phyloP scores from a whole-genome alignment of 2,797 vertebrate species.

The Semotilus atromaculatus region DNA sequence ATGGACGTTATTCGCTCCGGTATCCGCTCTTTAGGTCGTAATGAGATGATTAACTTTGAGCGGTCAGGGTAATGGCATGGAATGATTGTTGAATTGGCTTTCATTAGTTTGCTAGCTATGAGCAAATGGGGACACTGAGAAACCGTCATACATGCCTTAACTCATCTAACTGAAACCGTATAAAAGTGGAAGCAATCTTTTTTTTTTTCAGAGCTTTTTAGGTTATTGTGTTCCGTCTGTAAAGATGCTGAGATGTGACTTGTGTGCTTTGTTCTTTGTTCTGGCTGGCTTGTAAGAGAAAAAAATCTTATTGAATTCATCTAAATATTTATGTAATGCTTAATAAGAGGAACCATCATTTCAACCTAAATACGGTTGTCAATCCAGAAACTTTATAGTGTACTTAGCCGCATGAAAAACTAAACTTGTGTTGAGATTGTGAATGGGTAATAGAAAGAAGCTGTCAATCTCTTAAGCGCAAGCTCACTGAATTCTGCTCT shows the following conservation, averaged over 20 bases:
- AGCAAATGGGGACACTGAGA: conserved; percentile 36
- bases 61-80: conserved; percentile 49
- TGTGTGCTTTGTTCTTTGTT: conserved; percentile 11
- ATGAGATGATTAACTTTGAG: conserved; percentile 44
- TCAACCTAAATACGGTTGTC: neutral
- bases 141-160: conserved; percentile 19
- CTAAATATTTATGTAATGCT: neutral
- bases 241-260: neutral
- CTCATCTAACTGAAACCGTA: neutral
- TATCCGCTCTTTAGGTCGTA: conserved; percentile 21
- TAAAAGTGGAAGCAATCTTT: neutral
- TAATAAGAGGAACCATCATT: neutral
- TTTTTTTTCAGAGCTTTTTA: no score
- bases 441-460: no score
- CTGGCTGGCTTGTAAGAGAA: neutral
- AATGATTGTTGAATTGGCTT: conserved; percentile 51
- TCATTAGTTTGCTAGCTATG: conserved; percentile 48
- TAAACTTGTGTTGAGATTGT: no score
- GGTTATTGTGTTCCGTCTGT: neutral
- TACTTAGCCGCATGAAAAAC: no score
- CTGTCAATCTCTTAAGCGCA: no score
- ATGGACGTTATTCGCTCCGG: conserved; percentile 12
- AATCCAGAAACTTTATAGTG: no score
- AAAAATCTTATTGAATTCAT: neutral
- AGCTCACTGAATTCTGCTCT: no score